Evolutionary conservation across 2,888 invertebrate genomes (phyloP).

Genomic region (Agriopis leucophaearia): DNA sequence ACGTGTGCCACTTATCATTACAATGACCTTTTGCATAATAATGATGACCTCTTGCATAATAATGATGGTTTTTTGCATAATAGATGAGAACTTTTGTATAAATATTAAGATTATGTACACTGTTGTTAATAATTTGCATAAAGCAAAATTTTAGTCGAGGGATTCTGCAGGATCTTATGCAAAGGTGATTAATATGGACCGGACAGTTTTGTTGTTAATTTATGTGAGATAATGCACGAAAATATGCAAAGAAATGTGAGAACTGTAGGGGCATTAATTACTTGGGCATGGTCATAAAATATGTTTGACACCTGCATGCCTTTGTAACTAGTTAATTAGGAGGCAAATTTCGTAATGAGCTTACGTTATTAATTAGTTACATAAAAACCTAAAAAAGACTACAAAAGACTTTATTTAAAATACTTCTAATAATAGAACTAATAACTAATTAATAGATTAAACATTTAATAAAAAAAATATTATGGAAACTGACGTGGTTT

Average conservation of each 20-base stretch:
- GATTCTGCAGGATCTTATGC: conserved; percentile 43
- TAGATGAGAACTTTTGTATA: conserved; percentile 41
- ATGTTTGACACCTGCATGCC: not conserved
- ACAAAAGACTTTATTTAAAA: not conserved
- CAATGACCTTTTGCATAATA: conserved; percentile 46
- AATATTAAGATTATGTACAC: conserved; percentile 15
- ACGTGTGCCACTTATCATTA: conserved; percentile 66
- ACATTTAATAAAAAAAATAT: too few species aligned
- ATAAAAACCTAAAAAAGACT: not conserved
- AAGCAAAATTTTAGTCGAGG: conserved; percentile 61
- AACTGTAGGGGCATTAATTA: not conserved
- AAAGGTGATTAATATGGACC: conserved; percentile 41
- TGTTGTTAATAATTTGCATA: conserved; percentile 67
- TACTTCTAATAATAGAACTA: too few species aligned
- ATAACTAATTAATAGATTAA: too few species aligned
- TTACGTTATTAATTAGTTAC: not conserved
- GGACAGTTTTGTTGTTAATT: conserved; percentile 28
- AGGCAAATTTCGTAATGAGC: too few species aligned
- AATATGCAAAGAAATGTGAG: conserved; percentile 28
- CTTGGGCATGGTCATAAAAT: not conserved
- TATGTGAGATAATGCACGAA: conserved; percentile 30
- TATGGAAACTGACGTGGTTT: too few species aligned
- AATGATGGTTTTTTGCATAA: conserved; percentile 29
- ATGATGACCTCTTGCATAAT: conserved; percentile 16
- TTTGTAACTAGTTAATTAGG: not conserved